Percentiles rank a stretch among this genome's conserved stretches.
phyloP scores from a whole-genome alignment of 2,797 vertebrate species.

The Spinus olivaceus region DNA sequence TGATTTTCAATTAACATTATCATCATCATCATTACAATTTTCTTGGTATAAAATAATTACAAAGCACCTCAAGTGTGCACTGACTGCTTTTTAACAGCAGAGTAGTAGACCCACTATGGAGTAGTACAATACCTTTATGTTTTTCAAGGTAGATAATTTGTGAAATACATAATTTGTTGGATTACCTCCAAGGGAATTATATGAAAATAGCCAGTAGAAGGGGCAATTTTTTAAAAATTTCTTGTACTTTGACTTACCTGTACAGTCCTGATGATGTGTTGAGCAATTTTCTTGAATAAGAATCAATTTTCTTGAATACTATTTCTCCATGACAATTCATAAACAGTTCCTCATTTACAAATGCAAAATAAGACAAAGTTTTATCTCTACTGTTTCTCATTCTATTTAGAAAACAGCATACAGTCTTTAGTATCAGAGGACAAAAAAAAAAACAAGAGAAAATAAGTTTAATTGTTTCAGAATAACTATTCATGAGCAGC shows the following conservation, averaged over 20 bases:
- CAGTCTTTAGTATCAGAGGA: not conserved
- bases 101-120: not conserved
- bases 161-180: not conserved
- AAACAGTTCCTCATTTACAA: not conserved
- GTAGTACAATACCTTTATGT: not conserved
- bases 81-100: not conserved
- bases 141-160: not conserved
- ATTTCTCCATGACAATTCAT: not conserved
- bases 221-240: not conserved
- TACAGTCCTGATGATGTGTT: not conserved
- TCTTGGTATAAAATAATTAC: not conserved
- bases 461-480: not conserved
- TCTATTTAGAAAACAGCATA: not conserved
- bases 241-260: not conserved
- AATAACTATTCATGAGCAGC: not conserved
- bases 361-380: not conserved
- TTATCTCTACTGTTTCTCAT: not conserved
- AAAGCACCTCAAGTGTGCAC: not conserved
- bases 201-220: not conserved
- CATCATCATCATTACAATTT: not conserved
- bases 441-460: too few species aligned
- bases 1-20: not conserved
- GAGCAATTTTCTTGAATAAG: too few species aligned
- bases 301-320: not conserved
- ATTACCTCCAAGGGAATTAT: not conserved